Evolutionary conservation across 2,888 invertebrate genomes (phyloP).

Genomic region (Sphaerophoria taeniata): DNA sequence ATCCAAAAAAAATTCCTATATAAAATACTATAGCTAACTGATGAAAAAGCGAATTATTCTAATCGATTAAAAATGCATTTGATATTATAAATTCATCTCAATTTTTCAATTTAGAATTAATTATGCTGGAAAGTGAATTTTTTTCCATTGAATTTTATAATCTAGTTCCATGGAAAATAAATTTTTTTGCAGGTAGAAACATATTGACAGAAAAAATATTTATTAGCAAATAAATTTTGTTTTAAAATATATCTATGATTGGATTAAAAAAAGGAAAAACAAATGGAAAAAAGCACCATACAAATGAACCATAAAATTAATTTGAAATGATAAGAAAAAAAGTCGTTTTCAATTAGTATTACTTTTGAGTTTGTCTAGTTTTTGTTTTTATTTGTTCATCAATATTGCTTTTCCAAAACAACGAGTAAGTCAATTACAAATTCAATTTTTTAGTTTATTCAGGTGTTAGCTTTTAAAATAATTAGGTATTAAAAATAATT

Average conservation of each 20-base stretch:
- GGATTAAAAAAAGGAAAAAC: background rate
- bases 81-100: too few relatives aligned
- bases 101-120: too few relatives aligned
- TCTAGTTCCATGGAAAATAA: background rate
- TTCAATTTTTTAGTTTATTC: too few relatives aligned
- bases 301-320: slow-evolving; percentile 8
- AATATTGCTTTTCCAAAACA: background rate
- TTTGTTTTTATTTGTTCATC: background rate
- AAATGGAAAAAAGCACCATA: background rate
- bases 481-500: too few relatives aligned
- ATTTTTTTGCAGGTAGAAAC: too few relatives aligned
- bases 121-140: too few relatives aligned
- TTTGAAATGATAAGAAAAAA: background rate
- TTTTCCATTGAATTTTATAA: slow-evolving; percentile 13
- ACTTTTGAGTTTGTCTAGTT: background rate
- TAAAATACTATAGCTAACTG: too few relatives aligned
- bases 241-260: background rate
- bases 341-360: slow-evolving; percentile 8
- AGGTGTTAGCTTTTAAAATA: too few relatives aligned
- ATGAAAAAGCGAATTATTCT: too few relatives aligned
- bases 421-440: too few relatives aligned
- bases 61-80: too few relatives aligned
- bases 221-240: slow-evolving; percentile 15
- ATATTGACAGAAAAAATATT: background rate
- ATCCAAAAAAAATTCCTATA: too few relatives aligned